Conservation (phyloP, 23 tunicate species). For the Halocynthia aurantium region DNA sequence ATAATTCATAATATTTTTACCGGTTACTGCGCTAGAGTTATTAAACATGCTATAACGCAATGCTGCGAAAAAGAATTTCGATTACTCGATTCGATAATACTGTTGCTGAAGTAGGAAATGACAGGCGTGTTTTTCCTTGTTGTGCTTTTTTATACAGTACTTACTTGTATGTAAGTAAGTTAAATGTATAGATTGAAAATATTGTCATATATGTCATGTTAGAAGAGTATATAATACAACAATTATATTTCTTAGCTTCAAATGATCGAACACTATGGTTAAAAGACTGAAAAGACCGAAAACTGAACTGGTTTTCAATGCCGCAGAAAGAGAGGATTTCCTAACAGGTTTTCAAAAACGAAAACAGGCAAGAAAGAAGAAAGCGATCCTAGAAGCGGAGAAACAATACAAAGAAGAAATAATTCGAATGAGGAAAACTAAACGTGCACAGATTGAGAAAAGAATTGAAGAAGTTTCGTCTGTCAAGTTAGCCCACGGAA, state of each 20-base stretch:
- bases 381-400: constrained; percentile 45
- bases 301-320: constrained; percentile 36
- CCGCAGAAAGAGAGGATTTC: constrained; percentile 49
- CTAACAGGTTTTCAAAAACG: constrained; percentile 76
- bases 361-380: constrained; percentile 67
- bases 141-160: no score
- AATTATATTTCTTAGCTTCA: not conserved
- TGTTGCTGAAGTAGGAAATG: no score
- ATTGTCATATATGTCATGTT: no score
- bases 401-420: constrained; percentile 47
- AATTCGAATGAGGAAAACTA: constrained; percentile 38
- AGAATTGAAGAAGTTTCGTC: constrained; percentile 66
- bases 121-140: no score
- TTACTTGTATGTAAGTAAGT: no score
- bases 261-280: constrained; percentile 1
- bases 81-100: no score
- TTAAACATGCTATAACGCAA: no score
- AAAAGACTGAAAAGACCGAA: constrained; percentile 1
- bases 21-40: no score
- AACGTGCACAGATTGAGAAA: constrained; percentile 45
- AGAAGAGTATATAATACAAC: no score
- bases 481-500: constrained; percentile 29
- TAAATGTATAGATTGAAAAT: no score
- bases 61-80: no score
- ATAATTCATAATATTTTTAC: no score